Evolutionary conservation across 1,140 invertebrate genomes (phyloP).

Genomic region (Temnothorax curvispinosus): DNA sequence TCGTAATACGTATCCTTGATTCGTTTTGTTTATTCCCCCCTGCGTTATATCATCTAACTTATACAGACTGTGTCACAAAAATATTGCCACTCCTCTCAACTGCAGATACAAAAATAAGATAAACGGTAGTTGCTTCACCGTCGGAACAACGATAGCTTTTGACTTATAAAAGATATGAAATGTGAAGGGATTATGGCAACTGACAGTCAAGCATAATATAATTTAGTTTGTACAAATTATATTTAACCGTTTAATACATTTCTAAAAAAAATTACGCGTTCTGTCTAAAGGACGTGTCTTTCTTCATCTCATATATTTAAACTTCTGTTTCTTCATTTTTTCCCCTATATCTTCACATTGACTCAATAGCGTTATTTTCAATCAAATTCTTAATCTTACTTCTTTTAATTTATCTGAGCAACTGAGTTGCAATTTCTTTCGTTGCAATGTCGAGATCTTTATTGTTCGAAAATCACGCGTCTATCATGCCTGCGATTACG

Average conservation of each 20-base stretch:
- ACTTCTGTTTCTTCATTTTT: not conserved
- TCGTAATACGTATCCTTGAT: conserved; percentile 1
- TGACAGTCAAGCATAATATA: not conserved
- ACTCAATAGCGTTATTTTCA: no score
- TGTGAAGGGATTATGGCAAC: not conserved
- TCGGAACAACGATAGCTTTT: conserved; percentile 34
- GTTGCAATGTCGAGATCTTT: not conserved
- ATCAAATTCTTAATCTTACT: not conserved
- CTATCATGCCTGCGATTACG: conserved; percentile 34
- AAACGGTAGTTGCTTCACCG: not conserved
- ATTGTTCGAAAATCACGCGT: conserved; percentile 29
- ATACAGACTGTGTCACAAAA: conserved; percentile 22
- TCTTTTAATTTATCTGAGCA: conserved; percentile 2
- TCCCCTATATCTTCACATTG: not conserved
- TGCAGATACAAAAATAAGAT: conserved; percentile 22
- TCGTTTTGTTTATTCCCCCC: conserved; percentile 9
- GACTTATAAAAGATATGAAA: conserved; percentile 25
- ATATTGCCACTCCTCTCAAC: conserved; percentile 42
- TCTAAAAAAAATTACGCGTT: not conserved
- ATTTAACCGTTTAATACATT: not conserved
- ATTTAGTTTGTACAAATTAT: not conserved
- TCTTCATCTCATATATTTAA: not conserved
- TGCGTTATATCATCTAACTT: conserved; percentile 10
- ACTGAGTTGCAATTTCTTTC: not conserved
- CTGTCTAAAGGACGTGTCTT: not conserved